These are phyloP conservation scores for Diachasmimorpha longicaudata DNA, from an alignment of 1,140 invertebrate genomes.

Conservation along the genomic window DNA sequence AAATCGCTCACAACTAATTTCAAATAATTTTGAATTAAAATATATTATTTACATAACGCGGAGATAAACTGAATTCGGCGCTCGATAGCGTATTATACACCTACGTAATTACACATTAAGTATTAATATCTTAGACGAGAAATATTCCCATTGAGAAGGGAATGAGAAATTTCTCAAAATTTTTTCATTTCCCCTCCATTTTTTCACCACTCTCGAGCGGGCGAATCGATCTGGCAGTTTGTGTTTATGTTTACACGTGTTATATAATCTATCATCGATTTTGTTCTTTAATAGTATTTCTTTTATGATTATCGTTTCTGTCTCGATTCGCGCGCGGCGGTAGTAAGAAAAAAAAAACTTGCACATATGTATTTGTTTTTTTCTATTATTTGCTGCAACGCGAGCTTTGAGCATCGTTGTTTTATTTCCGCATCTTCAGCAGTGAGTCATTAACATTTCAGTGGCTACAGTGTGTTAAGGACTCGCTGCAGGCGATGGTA, in stretches of 20 bases:
- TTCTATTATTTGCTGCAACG: not conserved
- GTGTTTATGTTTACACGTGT: not conserved
- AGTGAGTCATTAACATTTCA: not conserved
- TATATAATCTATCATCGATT: conserved; percentile 1
- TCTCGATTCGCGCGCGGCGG: not conserved
- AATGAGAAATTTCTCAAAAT: not conserved
- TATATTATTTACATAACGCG: not conserved
- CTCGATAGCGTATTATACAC: not conserved
- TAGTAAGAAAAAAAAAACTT: not conserved
- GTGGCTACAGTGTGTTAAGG: not conserved
- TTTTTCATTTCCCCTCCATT: conserved; percentile 6
- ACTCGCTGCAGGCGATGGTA: not conserved
- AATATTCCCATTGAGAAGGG: not conserved
- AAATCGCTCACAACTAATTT: not conserved
- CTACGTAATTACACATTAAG: not conserved
- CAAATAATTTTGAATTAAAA: not conserved
- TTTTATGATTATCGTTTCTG: not conserved
- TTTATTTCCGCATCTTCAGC: not conserved
- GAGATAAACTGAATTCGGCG: not conserved
- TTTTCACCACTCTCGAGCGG: conserved; percentile 6
- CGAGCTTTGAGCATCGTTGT: conserved; percentile 10
- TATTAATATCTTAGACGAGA: not conserved
- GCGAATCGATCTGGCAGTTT: conserved; percentile 25
- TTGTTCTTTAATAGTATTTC: conserved; percentile 1
- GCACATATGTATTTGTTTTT: not conserved